Evolutionary conservation across 2,797 vertebrate genomes (phyloP).

Genomic region (Characodon lateralis): DNA sequence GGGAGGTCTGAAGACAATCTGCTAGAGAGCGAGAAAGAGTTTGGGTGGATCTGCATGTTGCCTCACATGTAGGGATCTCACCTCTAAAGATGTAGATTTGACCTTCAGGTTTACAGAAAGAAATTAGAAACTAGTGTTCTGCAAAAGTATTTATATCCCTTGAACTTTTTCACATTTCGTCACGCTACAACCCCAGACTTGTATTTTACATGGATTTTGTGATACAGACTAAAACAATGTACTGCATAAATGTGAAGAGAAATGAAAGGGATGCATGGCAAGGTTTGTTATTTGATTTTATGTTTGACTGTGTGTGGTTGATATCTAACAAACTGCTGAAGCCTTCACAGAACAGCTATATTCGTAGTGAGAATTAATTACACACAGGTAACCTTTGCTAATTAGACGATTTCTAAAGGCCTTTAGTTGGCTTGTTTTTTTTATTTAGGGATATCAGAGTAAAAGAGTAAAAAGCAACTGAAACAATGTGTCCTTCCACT

Average conservation of each 20-base stretch:
- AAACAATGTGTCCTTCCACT: not conserved
- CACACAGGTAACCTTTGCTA: not conserved
- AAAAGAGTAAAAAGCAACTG: not conserved
- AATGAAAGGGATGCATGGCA: not conserved
- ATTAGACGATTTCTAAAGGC: not conserved
- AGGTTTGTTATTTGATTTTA: not conserved
- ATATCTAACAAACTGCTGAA: not conserved
- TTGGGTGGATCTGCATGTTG: slow-evolving; percentile 49
- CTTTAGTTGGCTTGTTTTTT: not conserved
- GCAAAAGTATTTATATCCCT: not conserved
- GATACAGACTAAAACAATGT: not conserved
- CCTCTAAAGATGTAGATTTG: slow-evolving; percentile 29
- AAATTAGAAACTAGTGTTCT: slow-evolving; percentile 4
- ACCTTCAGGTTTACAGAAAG: slow-evolving; percentile 46
- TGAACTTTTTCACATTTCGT: not conserved
- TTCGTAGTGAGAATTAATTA: not conserved
- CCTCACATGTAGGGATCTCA: slow-evolving; percentile 43
- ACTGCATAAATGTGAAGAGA: not conserved
- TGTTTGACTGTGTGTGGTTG: not conserved
- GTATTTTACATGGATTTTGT: not conserved
- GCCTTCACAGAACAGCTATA: not conserved
- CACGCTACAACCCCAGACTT: not conserved
- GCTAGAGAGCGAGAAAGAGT: slow-evolving; percentile 52
- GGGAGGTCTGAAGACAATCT: slow-evolving; percentile 55
- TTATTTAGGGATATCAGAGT: not conserved